These are phyloP conservation scores for Hanleya hanleyi DNA, from an alignment of 2,888 invertebrate genomes.

Conservation along the genomic window DNA sequence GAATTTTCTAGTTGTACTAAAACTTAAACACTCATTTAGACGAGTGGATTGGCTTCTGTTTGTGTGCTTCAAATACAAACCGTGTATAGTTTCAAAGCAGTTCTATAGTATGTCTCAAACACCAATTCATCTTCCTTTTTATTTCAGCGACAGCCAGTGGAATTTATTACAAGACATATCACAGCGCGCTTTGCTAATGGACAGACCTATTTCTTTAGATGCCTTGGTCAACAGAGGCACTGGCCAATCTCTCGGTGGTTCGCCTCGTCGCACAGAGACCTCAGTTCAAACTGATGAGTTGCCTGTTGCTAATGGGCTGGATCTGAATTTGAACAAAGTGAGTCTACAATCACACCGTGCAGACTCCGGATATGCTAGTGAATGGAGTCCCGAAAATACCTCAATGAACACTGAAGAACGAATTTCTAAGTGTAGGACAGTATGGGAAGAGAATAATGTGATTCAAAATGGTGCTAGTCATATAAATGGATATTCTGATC, in stretches of 20 bases:
- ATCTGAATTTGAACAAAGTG: conserved; percentile 4
- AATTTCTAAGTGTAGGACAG: too few species aligned
- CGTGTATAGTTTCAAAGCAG: too few species aligned
- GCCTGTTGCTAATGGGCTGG: not conserved
- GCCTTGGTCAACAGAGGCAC: not conserved
- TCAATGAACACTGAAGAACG: too few species aligned
- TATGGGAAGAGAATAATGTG: too few species aligned
- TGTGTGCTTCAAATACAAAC: too few species aligned
- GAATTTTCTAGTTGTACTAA: too few species aligned
- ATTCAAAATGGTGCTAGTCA: too few species aligned
- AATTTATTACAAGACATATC: conserved; percentile 93
- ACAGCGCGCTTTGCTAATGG: conserved; percentile 33
- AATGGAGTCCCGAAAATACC: not conserved
- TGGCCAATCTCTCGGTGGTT: not conserved
- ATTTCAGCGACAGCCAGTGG: conserved; percentile 91
- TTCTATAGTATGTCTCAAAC: too few species aligned
- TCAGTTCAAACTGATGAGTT: not conserved
- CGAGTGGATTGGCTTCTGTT: too few species aligned
- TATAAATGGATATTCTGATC: too few species aligned
- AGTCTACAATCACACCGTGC: not conserved
- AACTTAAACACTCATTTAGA: too few species aligned
- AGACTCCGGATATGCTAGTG: not conserved
- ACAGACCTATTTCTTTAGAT: conserved; percentile 30
- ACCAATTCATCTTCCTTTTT: too few species aligned
- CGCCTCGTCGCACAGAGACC: not conserved